Evolutionary conservation across 2,113 vertebrate genomes (phyloP).

Genomic region (Calonectris borealis): DNA sequence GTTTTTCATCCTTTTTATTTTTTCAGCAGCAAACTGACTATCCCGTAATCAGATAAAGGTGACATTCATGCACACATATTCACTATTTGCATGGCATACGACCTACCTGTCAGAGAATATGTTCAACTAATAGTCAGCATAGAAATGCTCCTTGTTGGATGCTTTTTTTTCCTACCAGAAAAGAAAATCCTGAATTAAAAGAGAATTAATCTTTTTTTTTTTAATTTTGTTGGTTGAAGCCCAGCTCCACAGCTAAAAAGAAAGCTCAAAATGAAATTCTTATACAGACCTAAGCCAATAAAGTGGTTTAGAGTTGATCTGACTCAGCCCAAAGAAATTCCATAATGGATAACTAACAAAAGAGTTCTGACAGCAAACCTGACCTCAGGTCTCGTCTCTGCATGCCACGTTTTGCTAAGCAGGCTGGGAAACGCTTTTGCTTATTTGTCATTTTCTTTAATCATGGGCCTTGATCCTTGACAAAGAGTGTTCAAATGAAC

Average conservation of each 20-base stretch:
- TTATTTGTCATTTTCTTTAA: slow-evolving; percentile 14
- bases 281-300: background rate
- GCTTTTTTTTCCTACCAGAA: background rate
- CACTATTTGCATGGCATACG: background rate
- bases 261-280: background rate
- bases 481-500: background rate
- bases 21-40: background rate
- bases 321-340: background rate
- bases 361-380: background rate
- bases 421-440: background rate
- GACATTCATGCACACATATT: background rate
- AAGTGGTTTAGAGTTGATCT: background rate
- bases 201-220: background rate
- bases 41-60: background rate
- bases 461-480: background rate
- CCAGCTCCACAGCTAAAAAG: background rate
- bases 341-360: background rate
- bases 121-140: background rate
- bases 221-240: background rate
- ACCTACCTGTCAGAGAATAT: background rate
- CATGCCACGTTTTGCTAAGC: background rate
- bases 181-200: background rate
- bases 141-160: background rate
- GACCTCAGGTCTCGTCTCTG: background rate
- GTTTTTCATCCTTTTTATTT: background rate